Evolutionary conservation across 2,113 vertebrate genomes (phyloP), one percentile per base, ranked within the genome.

Genomic region (Tetrao urogallus): DNA sequence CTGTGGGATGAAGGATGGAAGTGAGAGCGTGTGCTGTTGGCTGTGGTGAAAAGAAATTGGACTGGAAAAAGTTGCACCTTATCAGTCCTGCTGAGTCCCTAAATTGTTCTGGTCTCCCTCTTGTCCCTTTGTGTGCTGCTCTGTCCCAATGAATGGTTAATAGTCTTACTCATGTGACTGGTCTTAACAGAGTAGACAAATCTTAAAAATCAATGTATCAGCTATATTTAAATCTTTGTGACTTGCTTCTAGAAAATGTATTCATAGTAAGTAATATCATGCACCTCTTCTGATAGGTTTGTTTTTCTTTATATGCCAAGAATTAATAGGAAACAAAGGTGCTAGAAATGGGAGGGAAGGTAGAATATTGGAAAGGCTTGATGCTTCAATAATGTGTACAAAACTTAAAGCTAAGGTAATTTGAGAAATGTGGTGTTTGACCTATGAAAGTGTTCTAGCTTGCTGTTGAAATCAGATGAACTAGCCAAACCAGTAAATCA

Each of bases 401-500:
- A 83, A 92, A 88, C 75, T n/a, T 94, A 72, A 84, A 75, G 81
- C 57, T 71, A 58, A 90, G 45, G 90, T 94, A 96, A 93, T 56
- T 34, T 94, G 92, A 95, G 88, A 91, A 89, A 91, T 28, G 28
- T 36, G n/a, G 40, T 90, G 32, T 69, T 88, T 96, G 92, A 93
- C 88, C 92, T 94, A 18, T 88, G 92, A 25, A 88, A 70, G 58
- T 65, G 38, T 47, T 84, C 47, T 71, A 60, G 10, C 52, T 92
- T 87, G 70, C 78, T 91, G 9, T 63, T 81, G 78, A 72, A 82
- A 83, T 96, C 16, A 2, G 57, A 66, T 50, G 82, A 95, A 94
- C 92, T 83, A 88, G 86, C 69, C 65, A 94, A 94, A 96, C 96
- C 90, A 90, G 92, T 93, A 88, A 91, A 95, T 94, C 93, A 43